A percentile compares a stretch with the other conserved stretches of the same genome.
Conservation (phyloP, 2,113 vertebrate species). For the Etheostoma cragini region DNA sequence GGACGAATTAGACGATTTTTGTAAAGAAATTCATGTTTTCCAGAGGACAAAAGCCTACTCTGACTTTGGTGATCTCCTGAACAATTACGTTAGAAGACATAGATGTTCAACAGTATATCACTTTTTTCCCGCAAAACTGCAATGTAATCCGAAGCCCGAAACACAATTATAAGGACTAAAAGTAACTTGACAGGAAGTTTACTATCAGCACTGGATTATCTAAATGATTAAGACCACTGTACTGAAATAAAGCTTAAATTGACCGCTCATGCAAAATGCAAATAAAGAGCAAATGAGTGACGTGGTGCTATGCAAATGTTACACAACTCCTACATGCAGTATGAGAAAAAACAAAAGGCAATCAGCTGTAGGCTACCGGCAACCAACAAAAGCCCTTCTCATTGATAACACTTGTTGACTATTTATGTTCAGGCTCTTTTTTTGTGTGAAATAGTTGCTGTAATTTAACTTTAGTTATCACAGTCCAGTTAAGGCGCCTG, state of each 20-base stretch:
- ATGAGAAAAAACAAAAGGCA: background rate
- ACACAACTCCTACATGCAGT: background rate
- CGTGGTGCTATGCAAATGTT: slow-evolving; percentile 4
- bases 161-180: no score
- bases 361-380: background rate
- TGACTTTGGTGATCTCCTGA: background rate
- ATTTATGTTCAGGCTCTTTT: slow-evolving; percentile 23
- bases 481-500: slow-evolving; percentile 13
- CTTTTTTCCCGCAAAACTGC: background rate
- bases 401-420: background rate
- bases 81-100: background rate
- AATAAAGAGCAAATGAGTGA: slow-evolving; percentile 1
- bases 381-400: background rate
- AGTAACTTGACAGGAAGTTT: background rate
- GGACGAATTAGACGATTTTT: background rate
- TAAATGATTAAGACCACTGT: background rate
- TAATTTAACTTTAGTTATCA: background rate
- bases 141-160: background rate
- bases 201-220: background rate
- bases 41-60: background rate
- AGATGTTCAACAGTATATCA: background rate
- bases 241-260: background rate
- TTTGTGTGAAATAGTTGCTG: background rate
- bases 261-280: background rate
- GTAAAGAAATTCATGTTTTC: background rate